Evolutionary conservation across 2,888 invertebrate species (phyloP).

Genomic region (Priocnemis perturbator): DNA sequence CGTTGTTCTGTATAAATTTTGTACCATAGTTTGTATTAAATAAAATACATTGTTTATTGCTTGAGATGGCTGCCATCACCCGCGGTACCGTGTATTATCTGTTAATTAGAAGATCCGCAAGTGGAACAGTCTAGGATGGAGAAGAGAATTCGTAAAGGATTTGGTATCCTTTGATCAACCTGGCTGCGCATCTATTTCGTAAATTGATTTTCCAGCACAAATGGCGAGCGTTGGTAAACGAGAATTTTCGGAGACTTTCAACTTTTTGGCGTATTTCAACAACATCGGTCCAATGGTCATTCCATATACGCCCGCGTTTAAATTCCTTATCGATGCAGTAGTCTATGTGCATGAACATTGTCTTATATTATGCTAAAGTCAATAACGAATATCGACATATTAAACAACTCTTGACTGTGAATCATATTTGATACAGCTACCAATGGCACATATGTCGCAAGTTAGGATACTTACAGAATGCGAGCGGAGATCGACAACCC

Average conservation of each 20-base stretch:
- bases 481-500: constrained; percentile 80
- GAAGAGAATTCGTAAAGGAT: neutral
- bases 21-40: constrained; percentile 80
- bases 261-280: constrained; percentile 43
- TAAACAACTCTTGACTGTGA: too few relatives aligned
- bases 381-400: too few relatives aligned
- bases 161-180: too few relatives aligned
- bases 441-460: too few relatives aligned
- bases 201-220: constrained; percentile 78
- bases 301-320: constrained; percentile 78
- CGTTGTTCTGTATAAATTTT: constrained; percentile 77
- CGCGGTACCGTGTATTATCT: neutral
- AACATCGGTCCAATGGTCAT: constrained; percentile 77
- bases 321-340: constrained; percentile 76
- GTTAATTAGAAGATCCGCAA: neutral
- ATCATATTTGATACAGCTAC: too few relatives aligned
- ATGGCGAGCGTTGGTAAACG: constrained; percentile 78
- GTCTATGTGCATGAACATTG: constrained; percentile 73
- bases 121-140: neutral
- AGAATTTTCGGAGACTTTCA: constrained; percentile 42
- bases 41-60: constrained; percentile 77
- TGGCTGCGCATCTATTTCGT: constrained; percentile 75
- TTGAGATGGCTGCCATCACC: constrained; percentile 71
- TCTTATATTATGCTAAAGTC: too few relatives aligned
- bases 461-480: constrained; percentile 75